Conservation (phyloP, 2,797 vertebrate species). For the Mergus octosetaceus region DNA sequence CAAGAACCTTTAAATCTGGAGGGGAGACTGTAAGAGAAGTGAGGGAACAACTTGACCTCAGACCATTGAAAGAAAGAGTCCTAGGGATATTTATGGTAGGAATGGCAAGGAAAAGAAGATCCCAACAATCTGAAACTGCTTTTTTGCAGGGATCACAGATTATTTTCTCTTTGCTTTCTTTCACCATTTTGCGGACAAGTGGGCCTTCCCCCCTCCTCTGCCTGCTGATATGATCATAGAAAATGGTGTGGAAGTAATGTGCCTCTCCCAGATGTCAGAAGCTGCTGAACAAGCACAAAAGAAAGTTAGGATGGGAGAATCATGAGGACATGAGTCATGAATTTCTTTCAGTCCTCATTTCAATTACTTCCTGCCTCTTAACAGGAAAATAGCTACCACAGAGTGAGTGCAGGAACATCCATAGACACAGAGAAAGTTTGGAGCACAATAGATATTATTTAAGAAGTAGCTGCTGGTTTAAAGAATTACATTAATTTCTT, state of each 20-base stretch:
- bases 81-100: not conserved
- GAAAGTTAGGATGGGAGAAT: slow-evolving; percentile 5
- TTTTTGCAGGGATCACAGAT: not conserved
- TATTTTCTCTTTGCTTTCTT: not conserved
- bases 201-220: not conserved
- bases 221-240: rapidly evolving
- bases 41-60: not conserved
- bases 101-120: not conserved
- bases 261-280: not conserved
- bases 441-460: slow-evolving; percentile 8
- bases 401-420: slow-evolving; percentile 15
- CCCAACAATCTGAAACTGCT: not conserved
- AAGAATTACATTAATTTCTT: not conserved
- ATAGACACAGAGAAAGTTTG: not conserved
- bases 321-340: slow-evolving; percentile 54
- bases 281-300: slow-evolving; percentile 51
- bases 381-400: slow-evolving; percentile 56
- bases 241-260: not conserved
- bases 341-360: slow-evolving; percentile 43
- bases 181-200: not conserved
- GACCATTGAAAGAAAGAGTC: not conserved
- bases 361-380: slow-evolving; percentile 43
- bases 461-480: not conserved
- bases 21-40: not conserved
- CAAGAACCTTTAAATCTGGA: not conserved